phyloP scores from a whole-genome alignment of 2,113 vertebrate genomes.

The Paraplagusia blochii region DNA sequence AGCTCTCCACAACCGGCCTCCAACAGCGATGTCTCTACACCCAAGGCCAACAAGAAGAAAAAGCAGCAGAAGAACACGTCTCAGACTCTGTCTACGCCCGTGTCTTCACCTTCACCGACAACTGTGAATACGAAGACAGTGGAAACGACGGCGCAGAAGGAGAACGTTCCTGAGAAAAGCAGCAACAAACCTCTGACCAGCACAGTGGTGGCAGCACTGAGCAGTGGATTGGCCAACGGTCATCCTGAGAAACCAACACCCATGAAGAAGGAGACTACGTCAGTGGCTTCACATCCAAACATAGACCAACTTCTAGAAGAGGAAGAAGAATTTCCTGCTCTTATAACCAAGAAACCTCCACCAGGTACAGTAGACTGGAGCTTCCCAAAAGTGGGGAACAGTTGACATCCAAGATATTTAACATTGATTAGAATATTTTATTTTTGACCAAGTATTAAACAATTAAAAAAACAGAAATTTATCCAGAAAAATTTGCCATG shows the following conservation, averaged over 20 bases:
- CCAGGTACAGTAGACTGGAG: slow-evolving; percentile 82
- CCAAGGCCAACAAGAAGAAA: slow-evolving; percentile 84
- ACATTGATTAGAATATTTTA: too few species aligned
- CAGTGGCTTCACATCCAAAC: slow-evolving; percentile 66
- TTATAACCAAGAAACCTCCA: slow-evolving; percentile 86
- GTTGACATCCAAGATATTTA: too few species aligned
- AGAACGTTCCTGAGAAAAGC: slow-evolving; percentile 77
- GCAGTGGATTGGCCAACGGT: slow-evolving; percentile 76
- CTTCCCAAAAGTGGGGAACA: too few species aligned
- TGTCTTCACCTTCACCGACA: not conserved
- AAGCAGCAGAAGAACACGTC: slow-evolving; percentile 68
- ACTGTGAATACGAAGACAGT: not conserved
- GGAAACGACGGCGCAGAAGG: slow-evolving; percentile 44
- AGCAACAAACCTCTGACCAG: slow-evolving; percentile 36
- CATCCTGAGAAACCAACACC: slow-evolving; percentile 70
- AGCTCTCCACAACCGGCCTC: slow-evolving; percentile 46
- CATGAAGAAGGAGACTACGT: slow-evolving; percentile 67
- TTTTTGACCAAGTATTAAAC: too few species aligned
- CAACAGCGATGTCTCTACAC: slow-evolving; percentile 57
- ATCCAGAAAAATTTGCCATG: too few species aligned
- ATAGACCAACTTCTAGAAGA: slow-evolving; percentile 68
- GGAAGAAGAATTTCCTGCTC: slow-evolving; percentile 92
- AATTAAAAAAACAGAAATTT: too few species aligned
- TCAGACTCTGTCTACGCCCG: not conserved
- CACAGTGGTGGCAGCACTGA: not conserved